phyloP scores from a whole-genome alignment of 2,888 invertebrate genomes.

The Rugalucina vietnamica region DNA sequence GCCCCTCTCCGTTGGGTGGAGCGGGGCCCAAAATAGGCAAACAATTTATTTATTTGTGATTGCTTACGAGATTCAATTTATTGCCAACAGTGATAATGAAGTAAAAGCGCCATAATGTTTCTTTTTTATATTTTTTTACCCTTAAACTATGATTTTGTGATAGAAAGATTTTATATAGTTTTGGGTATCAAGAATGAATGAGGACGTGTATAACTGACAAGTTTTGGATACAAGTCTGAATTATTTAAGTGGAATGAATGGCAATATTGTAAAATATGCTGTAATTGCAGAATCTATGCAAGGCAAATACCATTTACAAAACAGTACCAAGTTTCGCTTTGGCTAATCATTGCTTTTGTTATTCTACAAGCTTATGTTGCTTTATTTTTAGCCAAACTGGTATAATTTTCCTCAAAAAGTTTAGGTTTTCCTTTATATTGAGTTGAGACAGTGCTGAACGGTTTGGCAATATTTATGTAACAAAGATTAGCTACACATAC shows the following conservation, averaged over 20 bases:
- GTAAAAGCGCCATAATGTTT: conserved; percentile 12
- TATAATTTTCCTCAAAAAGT: too few relatives aligned
- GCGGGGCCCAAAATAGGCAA: background rate
- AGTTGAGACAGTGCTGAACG: too few relatives aligned
- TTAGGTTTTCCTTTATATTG: too few relatives aligned
- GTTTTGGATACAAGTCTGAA: background rate
- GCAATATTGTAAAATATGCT: background rate
- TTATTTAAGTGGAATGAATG: background rate
- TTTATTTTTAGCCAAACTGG: too few relatives aligned
- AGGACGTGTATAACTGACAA: background rate
- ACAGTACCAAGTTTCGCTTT: conserved; percentile 7
- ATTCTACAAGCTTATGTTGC: too few relatives aligned
- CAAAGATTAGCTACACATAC: background rate
- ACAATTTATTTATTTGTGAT: background rate
- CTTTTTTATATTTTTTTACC: conserved; percentile 12
- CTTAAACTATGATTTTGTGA: conserved; percentile 15
- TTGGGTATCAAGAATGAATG: background rate
- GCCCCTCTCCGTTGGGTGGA: background rate
- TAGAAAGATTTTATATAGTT: conserved; percentile 8
- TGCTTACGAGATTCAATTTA: conserved; percentile 11
- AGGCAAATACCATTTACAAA: background rate
- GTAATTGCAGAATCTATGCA: background rate
- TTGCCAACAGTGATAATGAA: conserved; percentile 7
- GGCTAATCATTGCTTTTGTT: background rate
- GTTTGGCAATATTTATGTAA: too few relatives aligned